These are phyloP conservation scores for Flexamia atlantica DNA, from an alignment of 2,888 invertebrate species.

Conservation along the genomic window DNA sequence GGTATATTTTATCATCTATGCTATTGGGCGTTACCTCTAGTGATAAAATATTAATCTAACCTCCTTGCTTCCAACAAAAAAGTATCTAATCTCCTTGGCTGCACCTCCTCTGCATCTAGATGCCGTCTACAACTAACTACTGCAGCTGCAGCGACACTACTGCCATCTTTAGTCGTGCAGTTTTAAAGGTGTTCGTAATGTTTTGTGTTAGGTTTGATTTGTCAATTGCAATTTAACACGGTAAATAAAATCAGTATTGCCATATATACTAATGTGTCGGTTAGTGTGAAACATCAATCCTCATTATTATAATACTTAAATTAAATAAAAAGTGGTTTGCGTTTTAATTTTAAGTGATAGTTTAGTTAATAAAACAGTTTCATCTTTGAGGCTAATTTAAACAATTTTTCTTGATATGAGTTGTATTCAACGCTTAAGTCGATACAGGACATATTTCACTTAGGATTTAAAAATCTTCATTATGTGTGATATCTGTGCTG, in stretches of 20 bases:
- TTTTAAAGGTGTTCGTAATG: not conserved
- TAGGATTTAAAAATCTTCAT: not conserved
- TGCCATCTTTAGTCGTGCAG: not conserved
- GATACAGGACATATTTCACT: not conserved
- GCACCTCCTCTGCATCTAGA: not conserved
- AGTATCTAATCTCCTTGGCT: too few relatives aligned
- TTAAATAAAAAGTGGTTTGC: not conserved
- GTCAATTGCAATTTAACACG: not conserved
- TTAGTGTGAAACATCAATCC: not conserved
- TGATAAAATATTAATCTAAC: too few relatives aligned
- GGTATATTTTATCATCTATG: too few relatives aligned
- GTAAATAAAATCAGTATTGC: not conserved
- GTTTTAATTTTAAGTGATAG: constrained; percentile 10
- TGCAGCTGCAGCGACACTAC: not conserved
- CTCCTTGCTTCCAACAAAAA: too few relatives aligned
- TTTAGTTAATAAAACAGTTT: constrained; percentile 1
- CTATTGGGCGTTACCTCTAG: too few relatives aligned
- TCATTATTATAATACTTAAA: not conserved
- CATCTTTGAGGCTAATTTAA: constrained; percentile 19
- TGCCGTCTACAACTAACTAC: not conserved
- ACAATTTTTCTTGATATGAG: not conserved
- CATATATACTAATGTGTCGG: not conserved
- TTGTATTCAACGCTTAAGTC: not conserved
- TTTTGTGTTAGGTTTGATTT: not conserved
- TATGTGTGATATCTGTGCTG: constrained; percentile 97